These are phyloP conservation scores for Melikaiella ostensackeni DNA, from an alignment of 2,888 invertebrate genomes.

Conservation along the genomic window DNA sequence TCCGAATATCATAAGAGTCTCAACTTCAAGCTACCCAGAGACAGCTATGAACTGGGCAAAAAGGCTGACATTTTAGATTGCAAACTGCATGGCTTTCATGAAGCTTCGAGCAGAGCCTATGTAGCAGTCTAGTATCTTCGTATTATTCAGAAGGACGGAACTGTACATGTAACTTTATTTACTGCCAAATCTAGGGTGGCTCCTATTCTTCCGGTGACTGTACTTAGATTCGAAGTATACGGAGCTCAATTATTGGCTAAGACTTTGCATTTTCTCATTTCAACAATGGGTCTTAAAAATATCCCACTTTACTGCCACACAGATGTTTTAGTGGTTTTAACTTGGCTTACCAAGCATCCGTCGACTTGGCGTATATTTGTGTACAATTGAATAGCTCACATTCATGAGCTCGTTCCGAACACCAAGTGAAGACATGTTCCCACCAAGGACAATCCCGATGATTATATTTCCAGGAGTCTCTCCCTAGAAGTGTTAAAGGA, in stretches of 20 bases:
- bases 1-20: too few relatives aligned
- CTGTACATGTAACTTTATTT: too few relatives aligned
- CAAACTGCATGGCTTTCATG: too few relatives aligned
- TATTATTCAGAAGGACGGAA: too few relatives aligned
- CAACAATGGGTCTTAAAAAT: neutral
- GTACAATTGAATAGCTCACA: conserved; percentile 36
- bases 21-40: neutral
- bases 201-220: too few relatives aligned
- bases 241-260: too few relatives aligned
- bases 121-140: too few relatives aligned
- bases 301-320: conserved; percentile 16
- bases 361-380: conserved; percentile 39
- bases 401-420: conserved; percentile 10
- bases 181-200: too few relatives aligned
- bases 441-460: neutral
- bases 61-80: neutral
- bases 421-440: neutral
- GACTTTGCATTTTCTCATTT: too few relatives aligned
- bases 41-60: conserved; percentile 35
- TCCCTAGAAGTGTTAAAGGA: neutral
- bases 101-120: too few relatives aligned
- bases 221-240: too few relatives aligned
- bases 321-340: conserved; percentile 27
- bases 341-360: conserved; percentile 31
- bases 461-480: neutral